Conservation (phyloP, 2,888 invertebrate genomes). For the Rhimphoctona megacephalus region DNA sequence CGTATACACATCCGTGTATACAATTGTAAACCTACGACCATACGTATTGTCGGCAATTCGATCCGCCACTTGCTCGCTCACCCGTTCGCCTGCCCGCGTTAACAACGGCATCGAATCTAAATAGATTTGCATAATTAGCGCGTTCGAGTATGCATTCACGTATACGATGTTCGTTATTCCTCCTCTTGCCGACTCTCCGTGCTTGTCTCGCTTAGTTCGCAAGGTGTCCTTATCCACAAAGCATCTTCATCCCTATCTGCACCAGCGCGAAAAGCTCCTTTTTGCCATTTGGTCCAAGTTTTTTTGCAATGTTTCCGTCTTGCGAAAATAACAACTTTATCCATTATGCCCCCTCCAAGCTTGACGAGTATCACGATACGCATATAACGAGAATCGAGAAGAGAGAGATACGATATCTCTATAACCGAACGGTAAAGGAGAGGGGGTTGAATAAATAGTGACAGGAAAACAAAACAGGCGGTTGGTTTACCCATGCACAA, state of each 20-base stretch:
- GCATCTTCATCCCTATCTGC: background rate
- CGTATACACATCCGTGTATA: background rate
- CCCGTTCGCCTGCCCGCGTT: constrained; percentile 71
- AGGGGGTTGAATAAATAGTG: constrained; percentile 6
- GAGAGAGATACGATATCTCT: constrained; percentile 27
- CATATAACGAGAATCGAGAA: background rate
- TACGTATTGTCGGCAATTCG: constrained; percentile 46
- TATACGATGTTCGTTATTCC: constrained; percentile 70
- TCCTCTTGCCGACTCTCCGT: constrained; percentile 19
- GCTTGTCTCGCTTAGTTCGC: background rate
- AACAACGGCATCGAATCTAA: constrained; percentile 77
- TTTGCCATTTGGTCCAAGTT: background rate
- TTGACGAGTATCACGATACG: background rate
- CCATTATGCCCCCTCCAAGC: background rate
- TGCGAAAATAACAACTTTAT: background rate
- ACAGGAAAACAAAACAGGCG: constrained; percentile 19
- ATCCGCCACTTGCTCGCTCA: constrained; percentile 63
- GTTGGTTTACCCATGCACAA: constrained; percentile 24
- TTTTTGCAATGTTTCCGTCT: background rate
- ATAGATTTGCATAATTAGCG: constrained; percentile 81
- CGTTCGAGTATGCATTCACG: constrained; percentile 75
- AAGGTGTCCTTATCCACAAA: background rate
- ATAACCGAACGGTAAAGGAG: background rate
- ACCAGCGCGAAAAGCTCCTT: background rate
- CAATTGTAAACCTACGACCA: background rate